These are phyloP conservation scores for Cuniculus paca DNA, from an alignment of 2,797 vertebrate genomes.

Conservation along the genomic window DNA sequence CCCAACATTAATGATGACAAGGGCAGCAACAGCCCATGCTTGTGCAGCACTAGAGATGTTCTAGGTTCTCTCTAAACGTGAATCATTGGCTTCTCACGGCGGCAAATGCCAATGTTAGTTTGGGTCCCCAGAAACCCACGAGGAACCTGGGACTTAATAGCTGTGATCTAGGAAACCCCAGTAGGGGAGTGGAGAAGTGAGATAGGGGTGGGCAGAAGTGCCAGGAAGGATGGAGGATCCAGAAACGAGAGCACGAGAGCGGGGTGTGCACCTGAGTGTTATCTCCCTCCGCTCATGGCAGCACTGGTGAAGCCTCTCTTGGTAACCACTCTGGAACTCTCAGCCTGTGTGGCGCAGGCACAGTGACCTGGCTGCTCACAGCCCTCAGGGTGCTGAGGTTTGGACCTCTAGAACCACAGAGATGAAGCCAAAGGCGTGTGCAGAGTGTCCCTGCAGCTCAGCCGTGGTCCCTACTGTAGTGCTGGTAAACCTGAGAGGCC, in stretches of 20 bases:
- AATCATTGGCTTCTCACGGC: not conserved
- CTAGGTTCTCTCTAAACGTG: not conserved
- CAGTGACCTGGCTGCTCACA: not conserved
- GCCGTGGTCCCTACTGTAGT: rapidly evolving
- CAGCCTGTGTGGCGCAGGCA: not conserved
- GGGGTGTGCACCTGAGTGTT: not conserved
- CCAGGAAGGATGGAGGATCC: not conserved
- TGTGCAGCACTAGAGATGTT: not conserved
- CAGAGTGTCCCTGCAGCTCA: not conserved
- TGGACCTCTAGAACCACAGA: not conserved
- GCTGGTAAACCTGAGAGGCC: not conserved
- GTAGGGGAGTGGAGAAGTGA: not conserved
- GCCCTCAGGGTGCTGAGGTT: not conserved
- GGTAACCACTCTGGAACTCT: not conserved
- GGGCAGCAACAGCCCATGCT: not conserved
- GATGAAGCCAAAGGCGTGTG: not conserved
- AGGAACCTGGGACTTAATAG: not conserved
- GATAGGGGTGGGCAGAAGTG: too few species aligned
- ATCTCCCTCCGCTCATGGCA: rapidly evolving
- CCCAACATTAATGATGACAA: not conserved
- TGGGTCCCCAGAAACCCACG: not conserved
- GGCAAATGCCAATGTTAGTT: not conserved
- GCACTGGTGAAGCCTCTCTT: not conserved
- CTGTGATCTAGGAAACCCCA: not conserved
- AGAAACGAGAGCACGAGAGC: too few species aligned